Percentiles rank a stretch among this genome's conserved stretches.
Conservation (phyloP, 2,113 vertebrate genomes). For the Ploceus nigricollis region DNA sequence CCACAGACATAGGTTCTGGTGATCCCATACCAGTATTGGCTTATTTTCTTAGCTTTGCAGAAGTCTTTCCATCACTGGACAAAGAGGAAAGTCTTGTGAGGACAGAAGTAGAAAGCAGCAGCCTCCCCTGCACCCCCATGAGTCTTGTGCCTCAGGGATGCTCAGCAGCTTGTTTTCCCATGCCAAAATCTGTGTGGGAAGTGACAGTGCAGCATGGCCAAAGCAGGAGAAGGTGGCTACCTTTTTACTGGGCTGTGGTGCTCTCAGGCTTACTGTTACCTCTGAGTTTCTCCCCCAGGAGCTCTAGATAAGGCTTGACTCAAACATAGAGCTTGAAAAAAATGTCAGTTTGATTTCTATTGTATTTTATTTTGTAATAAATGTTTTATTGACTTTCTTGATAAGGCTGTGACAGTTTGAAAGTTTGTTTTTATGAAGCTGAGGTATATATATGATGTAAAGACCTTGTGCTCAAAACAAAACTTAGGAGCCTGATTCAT, state of each 20-base stretch:
- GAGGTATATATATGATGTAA: not conserved
- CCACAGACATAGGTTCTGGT: rapidly evolving
- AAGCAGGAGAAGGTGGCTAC: not conserved
- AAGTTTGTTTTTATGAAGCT: slow-evolving; percentile 17
- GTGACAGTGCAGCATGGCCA: not conserved
- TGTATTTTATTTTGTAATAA: slow-evolving; percentile 55
- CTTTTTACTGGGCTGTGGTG: not conserved
- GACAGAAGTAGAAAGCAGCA: not conserved
- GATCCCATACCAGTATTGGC: not conserved
- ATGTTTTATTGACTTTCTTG: slow-evolving; percentile 23
- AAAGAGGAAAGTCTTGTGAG: not conserved
- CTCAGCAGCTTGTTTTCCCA: not conserved
- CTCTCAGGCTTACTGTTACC: not conserved
- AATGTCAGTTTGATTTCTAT: not conserved
- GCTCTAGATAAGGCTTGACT: not conserved
- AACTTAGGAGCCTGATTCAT: not conserved
- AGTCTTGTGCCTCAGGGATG: not conserved
- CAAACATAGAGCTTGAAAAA: slow-evolving; percentile 19
- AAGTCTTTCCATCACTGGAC: not conserved
- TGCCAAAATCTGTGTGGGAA: slow-evolving; percentile 1
- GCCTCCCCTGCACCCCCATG: not conserved
- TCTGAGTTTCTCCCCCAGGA: not conserved
- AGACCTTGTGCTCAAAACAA: slow-evolving; percentile 9
- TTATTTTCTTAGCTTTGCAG: not conserved
- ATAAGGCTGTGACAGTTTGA: slow-evolving; percentile 14